Evolutionary conservation across 2,797 vertebrate genomes (phyloP).

Genomic region (Tarsius wallacei): DNA sequence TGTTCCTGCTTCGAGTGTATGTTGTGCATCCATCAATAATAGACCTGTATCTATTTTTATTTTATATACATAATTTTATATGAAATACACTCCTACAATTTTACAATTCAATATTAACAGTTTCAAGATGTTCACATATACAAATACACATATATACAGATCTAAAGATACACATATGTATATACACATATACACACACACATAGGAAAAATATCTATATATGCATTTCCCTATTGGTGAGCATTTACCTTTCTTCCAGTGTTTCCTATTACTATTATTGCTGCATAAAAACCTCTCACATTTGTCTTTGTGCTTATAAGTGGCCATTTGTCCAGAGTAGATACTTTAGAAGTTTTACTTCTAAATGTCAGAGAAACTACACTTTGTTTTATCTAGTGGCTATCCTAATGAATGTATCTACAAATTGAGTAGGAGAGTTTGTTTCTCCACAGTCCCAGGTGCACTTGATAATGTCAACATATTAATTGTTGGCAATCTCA

Average conservation of each 20-base stretch:
- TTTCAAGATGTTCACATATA: conserved; percentile 30
- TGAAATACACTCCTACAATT: neutral
- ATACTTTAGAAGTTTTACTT: neutral
- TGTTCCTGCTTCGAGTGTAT: neutral
- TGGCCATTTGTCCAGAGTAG: neutral
- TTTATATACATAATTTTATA: conserved; percentile 21
- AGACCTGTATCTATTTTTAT: conserved; percentile 38
- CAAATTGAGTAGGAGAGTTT: neutral
- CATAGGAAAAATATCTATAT: conserved; percentile 5
- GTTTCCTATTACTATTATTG: neutral
- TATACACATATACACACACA: neutral
- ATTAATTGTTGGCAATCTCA: neutral
- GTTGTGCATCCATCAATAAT: neutral
- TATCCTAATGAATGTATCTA: neutral
- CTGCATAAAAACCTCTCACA: neutral
- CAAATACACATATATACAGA: neutral
- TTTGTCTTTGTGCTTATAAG: neutral
- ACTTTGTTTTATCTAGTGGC: neutral
- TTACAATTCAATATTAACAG: conserved; percentile 18
- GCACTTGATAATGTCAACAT: neutral
- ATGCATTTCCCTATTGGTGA: neutral
- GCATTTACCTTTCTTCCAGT: conserved; percentile 24
- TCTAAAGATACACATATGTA: neutral
- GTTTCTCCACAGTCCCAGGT: neutral
- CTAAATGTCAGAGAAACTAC: neutral